Conservation (phyloP, 1,140 invertebrate genomes). For the Metopolophium dirhodum region DNA sequence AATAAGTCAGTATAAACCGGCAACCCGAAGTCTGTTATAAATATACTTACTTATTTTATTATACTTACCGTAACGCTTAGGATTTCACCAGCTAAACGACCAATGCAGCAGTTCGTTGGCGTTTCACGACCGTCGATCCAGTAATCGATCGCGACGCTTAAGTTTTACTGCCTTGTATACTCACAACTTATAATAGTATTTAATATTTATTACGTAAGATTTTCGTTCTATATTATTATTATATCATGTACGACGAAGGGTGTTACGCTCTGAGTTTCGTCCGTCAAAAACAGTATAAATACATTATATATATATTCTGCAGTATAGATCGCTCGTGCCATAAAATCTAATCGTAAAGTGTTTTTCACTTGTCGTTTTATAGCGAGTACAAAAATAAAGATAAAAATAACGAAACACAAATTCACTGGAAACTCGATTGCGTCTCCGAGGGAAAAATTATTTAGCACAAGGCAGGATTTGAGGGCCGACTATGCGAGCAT, state of each 20-base stretch:
- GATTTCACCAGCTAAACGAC: neutral
- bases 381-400: neutral
- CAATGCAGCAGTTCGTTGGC: neutral
- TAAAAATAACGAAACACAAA: neutral
- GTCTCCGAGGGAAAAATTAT: neutral
- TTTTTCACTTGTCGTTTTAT: conserved; percentile 16
- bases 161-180: conserved; percentile 6
- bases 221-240: neutral
- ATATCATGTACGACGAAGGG: neutral
- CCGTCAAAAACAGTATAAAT: conserved; percentile 6
- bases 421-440: neutral
- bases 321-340: neutral
- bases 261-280: neutral
- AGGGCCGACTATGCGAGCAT: neutral
- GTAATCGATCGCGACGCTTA: neutral
- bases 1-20: neutral
- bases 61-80: neutral
- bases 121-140: neutral
- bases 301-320: conserved; percentile 4
- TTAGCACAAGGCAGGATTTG: neutral
- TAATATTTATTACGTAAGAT: conserved; percentile 11
- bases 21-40: neutral
- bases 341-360: conserved; percentile 10
- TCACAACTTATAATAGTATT: neutral
- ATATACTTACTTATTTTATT: neutral